Base-by-base conservation (phyloP, 2,888 invertebrate species). In the Chalcis sispes region DNA sequence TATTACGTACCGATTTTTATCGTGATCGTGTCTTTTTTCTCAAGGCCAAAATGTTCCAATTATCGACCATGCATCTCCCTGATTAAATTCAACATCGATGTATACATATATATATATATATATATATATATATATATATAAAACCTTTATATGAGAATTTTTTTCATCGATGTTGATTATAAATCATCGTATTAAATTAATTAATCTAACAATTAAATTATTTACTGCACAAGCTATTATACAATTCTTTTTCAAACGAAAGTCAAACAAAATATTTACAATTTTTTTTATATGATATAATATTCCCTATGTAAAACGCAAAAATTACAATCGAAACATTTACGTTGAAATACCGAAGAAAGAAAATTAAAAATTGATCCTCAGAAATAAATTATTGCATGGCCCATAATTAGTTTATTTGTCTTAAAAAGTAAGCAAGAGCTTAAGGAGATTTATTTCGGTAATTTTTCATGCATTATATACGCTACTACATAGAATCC, bases 21-120 rank as follows among this genome's bases (percentile, higher is more conserved):
- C n/a, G n/a, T n/a, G 2, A 15, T 42, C 15, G 42, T 13, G 2
- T 15, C 20, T 29, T 27, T 20, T 61, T 77, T 71, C 59, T 70
- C 18, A 77, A 71, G 76, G 77, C 62, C 40, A 32, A 56, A 50
- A 62, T 54, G 27, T 42, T 1, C 64, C 54, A 69, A 77, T 69
- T 77, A 77, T 50, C 50, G 77, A 50, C 59, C 69, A 72, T 69
- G 56, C 72, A 52, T 29, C 29, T n/a, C 54, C 54, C 5, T 32
- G 32, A 67, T 54, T 42, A 13, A 40, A 46, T 25, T 10, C 15
- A 23, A 7, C 20, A 23, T 56, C 27, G 7, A 42, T 29, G 25
- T 10, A 32, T 20, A 27, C 10, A 32, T 1, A 18, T 10, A 18
- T 48, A 25, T 36, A 48, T 25, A 2, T 18, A 20, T n/a, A n/a